A percentile compares a stretch with the other conserved stretches of the same genome.
Conservation (phyloP, 2,888 invertebrate genomes). For the Brenthis ino region DNA sequence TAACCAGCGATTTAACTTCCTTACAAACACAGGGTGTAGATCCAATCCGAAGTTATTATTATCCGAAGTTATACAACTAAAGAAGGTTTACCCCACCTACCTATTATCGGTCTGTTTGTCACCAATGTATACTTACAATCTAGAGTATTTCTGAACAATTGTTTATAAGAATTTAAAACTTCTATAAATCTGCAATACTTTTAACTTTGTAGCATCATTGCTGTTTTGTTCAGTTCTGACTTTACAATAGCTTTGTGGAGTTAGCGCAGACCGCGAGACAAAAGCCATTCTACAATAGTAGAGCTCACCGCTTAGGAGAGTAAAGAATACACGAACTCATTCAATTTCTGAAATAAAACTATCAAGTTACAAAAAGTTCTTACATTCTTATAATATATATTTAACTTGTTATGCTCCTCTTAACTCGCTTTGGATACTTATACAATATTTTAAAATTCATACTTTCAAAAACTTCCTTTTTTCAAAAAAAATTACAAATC, state of each 20-base stretch:
- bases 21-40: no score
- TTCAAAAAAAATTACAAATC: no score
- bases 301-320: constrained; percentile 17
- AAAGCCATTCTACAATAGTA: constrained; percentile 19
- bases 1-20: no score
- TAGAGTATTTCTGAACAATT: background rate
- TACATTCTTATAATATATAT: background rate
- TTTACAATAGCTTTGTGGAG: constrained; percentile 23
- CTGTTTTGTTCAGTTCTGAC: constrained; percentile 17
- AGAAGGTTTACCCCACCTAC: no score
- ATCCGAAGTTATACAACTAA: no score
- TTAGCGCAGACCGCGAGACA: constrained; percentile 21
- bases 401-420: no score
- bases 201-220: constrained; percentile 14
- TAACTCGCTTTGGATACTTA: no score
- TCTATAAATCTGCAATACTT: constrained; percentile 12
- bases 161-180: background rate
- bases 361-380: constrained; percentile 7
- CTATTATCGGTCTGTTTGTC: no score
- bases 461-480: no score
- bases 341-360: constrained; percentile 15
- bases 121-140: no score
- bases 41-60: no score
- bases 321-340: constrained; percentile 22
- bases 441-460: no score